A percentile compares a stretch with the other conserved stretches of the same genome.
Conservation (phyloP, 2,888 invertebrate genomes). For the Escarpia spicata region DNA sequence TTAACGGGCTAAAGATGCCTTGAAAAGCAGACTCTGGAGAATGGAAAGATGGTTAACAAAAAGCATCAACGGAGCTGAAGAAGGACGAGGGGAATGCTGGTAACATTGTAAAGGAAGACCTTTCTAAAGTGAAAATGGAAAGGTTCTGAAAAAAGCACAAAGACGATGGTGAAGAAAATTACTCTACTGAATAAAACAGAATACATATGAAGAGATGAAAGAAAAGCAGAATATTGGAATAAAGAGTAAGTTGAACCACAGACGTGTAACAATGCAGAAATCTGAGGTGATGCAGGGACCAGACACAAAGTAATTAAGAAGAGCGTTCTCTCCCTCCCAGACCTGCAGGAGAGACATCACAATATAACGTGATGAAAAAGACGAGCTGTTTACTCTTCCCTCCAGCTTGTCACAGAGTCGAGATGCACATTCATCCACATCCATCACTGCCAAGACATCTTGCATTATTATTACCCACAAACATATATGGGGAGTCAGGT, state of each 20-base stretch:
- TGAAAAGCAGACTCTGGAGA: background rate
- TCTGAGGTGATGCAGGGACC: background rate
- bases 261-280: background rate
- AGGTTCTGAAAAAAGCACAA: background rate
- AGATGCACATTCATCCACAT: slow-evolving; percentile 1
- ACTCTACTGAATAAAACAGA: background rate
- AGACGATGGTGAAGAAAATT: background rate
- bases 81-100: no score
- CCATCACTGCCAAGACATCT: slow-evolving; percentile 7
- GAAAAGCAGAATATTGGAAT: background rate
- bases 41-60: background rate
- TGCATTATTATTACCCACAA: slow-evolving; percentile 9
- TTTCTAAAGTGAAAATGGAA: background rate
- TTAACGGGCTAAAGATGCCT: background rate
- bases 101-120: no score
- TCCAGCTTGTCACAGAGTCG: background rate
- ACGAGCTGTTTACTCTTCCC: background rate
- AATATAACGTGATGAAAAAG: background rate
- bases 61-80: background rate
- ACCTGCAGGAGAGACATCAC: background rate
- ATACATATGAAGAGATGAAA: background rate
- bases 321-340: background rate
- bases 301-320: background rate
- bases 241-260: background rate
- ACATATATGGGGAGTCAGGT: background rate